A percentile compares a stretch with the other conserved stretches of the same genome.
phyloP scores from a whole-genome alignment of 2,888 invertebrate species.

The Amitus sp. region DNA sequence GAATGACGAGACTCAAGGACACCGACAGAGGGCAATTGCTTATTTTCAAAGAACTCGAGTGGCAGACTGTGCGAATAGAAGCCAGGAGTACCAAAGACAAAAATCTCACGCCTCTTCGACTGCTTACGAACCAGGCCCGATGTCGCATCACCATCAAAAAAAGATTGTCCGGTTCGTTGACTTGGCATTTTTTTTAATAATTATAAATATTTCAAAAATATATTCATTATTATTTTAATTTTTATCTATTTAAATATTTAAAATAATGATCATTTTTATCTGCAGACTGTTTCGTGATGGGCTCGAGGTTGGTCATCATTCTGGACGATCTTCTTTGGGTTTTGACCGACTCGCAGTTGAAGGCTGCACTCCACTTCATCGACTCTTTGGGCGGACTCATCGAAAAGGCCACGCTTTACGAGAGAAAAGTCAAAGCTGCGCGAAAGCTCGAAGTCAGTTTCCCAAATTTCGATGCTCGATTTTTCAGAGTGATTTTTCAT shows the following conservation, averaged over 20 bases:
- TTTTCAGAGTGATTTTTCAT: too few species aligned
- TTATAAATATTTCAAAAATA: too few species aligned
- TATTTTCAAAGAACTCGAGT: constrained; percentile 96
- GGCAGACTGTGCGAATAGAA: constrained; percentile 97
- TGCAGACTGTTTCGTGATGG: constrained; percentile 91
- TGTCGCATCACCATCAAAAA: constrained; percentile 97
- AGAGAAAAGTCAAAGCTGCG: constrained; percentile 84
- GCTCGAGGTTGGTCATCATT: constrained; percentile 90
- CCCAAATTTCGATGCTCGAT: constrained; percentile 7
- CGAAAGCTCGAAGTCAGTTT: constrained; percentile 78
- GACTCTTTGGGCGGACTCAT: constrained; percentile 86
- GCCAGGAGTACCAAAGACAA: constrained; percentile 84
- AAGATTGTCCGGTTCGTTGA: constrained; percentile 80
- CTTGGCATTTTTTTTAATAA: too few species aligned
- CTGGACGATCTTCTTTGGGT: constrained; percentile 98
- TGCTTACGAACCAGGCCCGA: constrained; percentile 93
- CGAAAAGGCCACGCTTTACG: constrained; percentile 81
- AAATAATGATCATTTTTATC: constrained; percentile 34
- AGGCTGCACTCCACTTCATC: constrained; percentile 91
- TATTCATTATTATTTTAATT: too few species aligned
- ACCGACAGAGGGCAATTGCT: constrained; percentile 87
- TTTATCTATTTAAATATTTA: constrained; percentile 1
- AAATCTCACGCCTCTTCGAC: constrained; percentile 85
- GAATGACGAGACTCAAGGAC: constrained; percentile 92
- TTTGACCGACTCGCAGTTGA: constrained; percentile 93